phyloP scores from a whole-genome alignment of 2,797 vertebrate species.

The Salmo trutta region DNA sequence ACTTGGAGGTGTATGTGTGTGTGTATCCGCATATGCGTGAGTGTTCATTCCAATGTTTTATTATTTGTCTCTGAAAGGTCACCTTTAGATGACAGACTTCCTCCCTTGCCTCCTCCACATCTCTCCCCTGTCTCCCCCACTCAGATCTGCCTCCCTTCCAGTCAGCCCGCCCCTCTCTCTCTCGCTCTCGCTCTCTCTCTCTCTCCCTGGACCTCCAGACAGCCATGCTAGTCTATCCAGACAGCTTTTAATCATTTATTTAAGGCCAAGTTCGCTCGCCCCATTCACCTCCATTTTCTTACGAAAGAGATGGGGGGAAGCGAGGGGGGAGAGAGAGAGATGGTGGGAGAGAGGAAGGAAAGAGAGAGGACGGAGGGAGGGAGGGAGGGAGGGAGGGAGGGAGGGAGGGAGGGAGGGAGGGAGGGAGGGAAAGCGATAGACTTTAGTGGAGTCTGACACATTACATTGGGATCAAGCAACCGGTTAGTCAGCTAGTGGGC shows the following conservation, averaged over 20 bases:
- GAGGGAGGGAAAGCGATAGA: background rate
- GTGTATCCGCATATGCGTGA: background rate
- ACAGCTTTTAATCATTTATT: slow-evolving; percentile 19
- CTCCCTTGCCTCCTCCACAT: background rate
- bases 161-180: background rate
- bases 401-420: too few relatives aligned
- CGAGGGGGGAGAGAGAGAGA: too few relatives aligned
- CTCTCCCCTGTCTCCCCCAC: too few relatives aligned
- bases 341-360: too few relatives aligned
- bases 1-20: background rate
- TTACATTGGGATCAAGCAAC: slow-evolving; percentile 45
- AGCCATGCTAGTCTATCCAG: background rate
- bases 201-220: background rate
- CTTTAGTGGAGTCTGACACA: background rate
- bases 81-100: background rate
- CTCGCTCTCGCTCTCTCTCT: background rate
- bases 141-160: background rate
- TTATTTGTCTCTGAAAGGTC: background rate
- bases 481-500: slow-evolving; percentile 41
- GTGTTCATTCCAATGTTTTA: too few relatives aligned
- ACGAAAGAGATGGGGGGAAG: background rate
- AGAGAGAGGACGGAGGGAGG: too few relatives aligned
- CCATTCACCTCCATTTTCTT: background rate
- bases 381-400: too few relatives aligned
- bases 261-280: background rate